Evolutionary conservation across 2,113 vertebrate species (phyloP), one percentile per base, ranked within the genome.

Genomic region (Taurulus bubalis): DNA sequence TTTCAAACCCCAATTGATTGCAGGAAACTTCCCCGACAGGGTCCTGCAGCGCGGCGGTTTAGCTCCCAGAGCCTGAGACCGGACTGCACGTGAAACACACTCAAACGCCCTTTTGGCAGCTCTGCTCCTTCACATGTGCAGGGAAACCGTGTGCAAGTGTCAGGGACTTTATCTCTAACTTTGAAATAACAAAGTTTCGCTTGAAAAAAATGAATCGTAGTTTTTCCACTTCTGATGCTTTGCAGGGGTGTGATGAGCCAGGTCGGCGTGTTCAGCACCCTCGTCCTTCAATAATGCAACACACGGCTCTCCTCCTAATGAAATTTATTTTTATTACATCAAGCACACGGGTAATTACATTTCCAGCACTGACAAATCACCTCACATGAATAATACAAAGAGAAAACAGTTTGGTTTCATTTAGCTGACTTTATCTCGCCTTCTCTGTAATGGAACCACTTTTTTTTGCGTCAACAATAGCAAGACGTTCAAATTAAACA

Each of bases 281-380:
- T 47, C 42, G 11, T 83, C 63, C 9, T 70, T 86, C 45, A 80
- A 11, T 84, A 80, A 78, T 79, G 71, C 72, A 84, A 53, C 69
- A 60, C 62, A 12, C 18, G 8, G 22, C 77, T 53, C 55, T 11
- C 18, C 8, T 72, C 5, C 45, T 60, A 76, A 80, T 87, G 30
- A 74, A 66, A 83, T 79, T 55, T 30, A 56, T 68, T 79, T 64
- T 71, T 56, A 58, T 65, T 75, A 70, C 65, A 80, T 85, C 81
- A 84, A 47, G 76, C 79, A 56, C 75, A 67, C 28, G 60, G 58
- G 66, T 87, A 77, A 90, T 90, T 89, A 40, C 69, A 63, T 87
- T 74, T 78, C 59, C 69, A 73, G 62, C 73, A 26, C 30, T 38
- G 40, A 83, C 75, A 55, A 82, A 89, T 78, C 66, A 62, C 64